These are phyloP conservation scores for Cosmia pyralina DNA, from an alignment of 2,888 invertebrate genomes.

Conservation along the genomic window DNA sequence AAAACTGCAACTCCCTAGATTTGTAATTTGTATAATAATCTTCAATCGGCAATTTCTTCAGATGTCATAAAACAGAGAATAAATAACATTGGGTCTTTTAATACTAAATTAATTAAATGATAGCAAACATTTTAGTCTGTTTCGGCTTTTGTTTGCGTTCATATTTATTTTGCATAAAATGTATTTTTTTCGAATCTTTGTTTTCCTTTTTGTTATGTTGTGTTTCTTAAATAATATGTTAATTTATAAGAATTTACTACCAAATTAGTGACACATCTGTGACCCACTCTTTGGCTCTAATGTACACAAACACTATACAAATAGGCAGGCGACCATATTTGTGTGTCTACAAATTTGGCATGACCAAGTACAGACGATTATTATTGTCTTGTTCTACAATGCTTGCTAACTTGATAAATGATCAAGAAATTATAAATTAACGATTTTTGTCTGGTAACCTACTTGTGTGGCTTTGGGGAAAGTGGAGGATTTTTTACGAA, in stretches of 20 bases:
- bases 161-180: not conserved
- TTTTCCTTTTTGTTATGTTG: too few relatives aligned
- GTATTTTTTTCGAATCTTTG: too few relatives aligned
- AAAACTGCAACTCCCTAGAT: not conserved
- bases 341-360: conserved; percentile 77
- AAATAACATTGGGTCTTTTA: not conserved
- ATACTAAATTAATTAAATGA: too few relatives aligned
- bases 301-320: conserved; percentile 63
- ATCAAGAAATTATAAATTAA: conserved; percentile 66
- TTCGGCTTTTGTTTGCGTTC: not conserved
- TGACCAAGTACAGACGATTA: conserved; percentile 71
- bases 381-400: conserved; percentile 74
- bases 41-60: not conserved
- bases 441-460: conserved; percentile 23
- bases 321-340: conserved; percentile 66
- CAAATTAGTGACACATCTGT: conserved; percentile 52
- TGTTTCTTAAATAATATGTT: too few relatives aligned
- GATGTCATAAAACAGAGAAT: not conserved
- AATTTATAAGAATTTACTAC: not conserved
- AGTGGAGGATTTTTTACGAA: not conserved
- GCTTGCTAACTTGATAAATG: conserved; percentile 67
- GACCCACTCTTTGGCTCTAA: conserved; percentile 60
- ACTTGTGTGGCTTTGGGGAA: not conserved
- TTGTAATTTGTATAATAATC: not conserved
- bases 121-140: too few relatives aligned